phyloP scores from a whole-genome alignment of 1,140 invertebrate species.

The Eriosoma lanigerum region DNA sequence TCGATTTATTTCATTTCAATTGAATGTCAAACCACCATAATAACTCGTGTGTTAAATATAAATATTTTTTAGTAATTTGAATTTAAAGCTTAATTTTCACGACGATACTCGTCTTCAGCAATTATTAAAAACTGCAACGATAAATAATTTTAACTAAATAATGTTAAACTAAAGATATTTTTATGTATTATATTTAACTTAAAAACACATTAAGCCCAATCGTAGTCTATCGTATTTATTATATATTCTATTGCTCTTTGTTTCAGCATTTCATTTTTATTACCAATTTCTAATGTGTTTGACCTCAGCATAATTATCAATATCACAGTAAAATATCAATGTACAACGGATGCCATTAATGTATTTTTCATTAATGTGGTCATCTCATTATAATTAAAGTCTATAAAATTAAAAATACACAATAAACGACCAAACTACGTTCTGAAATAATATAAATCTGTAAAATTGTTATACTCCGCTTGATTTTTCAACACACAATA shows the following conservation, averaged over 20 bases:
- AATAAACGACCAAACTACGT: too few relatives aligned
- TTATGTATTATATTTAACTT: background rate
- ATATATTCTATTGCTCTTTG: background rate
- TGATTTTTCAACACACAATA: too few relatives aligned
- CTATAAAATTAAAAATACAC: too few relatives aligned
- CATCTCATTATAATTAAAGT: background rate
- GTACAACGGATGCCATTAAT: constrained; percentile 1
- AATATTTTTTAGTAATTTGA: too few relatives aligned
- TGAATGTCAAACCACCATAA: too few relatives aligned
- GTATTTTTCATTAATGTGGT: background rate
- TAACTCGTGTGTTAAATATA: too few relatives aligned
- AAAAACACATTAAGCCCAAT: background rate
- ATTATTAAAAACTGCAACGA: background rate
- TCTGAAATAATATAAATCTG: too few relatives aligned
- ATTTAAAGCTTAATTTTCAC: background rate
- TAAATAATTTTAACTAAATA: background rate
- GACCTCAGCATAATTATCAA: background rate
- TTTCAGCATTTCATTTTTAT: background rate
- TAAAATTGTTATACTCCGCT: too few relatives aligned
- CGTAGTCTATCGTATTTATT: too few relatives aligned
- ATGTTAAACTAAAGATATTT: background rate
- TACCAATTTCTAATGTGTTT: constrained; percentile 18
- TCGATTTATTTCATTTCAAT: too few relatives aligned
- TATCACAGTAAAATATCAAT: background rate
- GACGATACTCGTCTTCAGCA: background rate